Evolutionary conservation across 64 coral and sea anemone genomes (phyloP), one percentile per base, ranked within the genome.

Genomic region (Montipora efflorescens): DNA sequence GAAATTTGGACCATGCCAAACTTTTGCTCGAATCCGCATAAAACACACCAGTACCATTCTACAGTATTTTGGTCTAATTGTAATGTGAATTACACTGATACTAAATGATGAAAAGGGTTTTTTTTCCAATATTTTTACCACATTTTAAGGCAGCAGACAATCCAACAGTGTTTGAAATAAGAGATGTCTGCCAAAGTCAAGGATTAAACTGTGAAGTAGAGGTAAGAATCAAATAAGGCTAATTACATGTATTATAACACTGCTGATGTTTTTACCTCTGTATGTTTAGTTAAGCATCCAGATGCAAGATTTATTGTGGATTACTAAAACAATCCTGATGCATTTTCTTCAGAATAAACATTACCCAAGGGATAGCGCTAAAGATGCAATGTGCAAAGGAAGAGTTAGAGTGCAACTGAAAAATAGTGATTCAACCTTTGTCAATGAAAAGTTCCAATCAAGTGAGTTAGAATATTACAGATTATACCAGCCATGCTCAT

Each of bases 381-480:
- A 99, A 90, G 98, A 99, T 94, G 98, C 95, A 4, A 48, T 99
- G 62, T 99, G 98, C 74, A 99, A 94, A 71, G 98, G 98, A 11
- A 89, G 98, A 74, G 98, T 99, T 28, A 88, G 87, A 71, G 92
- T 99, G 14, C 97, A 99, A 73, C 75, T 99, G 11, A 99, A 96
- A 59, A 88, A 96, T 19, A 81, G 48, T 84, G 89, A 99, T 74
- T 76, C 80, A 69, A 87, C 48, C 36, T 81, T 87, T 67, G 78
- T 96, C 9, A 99, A 96, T 90, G 83, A 91, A n/a, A 94, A 94
- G 67, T 96, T 96, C 58, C 47, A 67, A 48, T 94, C 70, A 67
- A 99, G 97, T 99, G 81, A 96, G 97, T 64, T 18, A 4, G 61
- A 64, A 15, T 64, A 12, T 64, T 14, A 64, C 61, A 64, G 61